Evolutionary conservation across 1,140 invertebrate species (phyloP).

Genomic region (Spodoptera litura): DNA sequence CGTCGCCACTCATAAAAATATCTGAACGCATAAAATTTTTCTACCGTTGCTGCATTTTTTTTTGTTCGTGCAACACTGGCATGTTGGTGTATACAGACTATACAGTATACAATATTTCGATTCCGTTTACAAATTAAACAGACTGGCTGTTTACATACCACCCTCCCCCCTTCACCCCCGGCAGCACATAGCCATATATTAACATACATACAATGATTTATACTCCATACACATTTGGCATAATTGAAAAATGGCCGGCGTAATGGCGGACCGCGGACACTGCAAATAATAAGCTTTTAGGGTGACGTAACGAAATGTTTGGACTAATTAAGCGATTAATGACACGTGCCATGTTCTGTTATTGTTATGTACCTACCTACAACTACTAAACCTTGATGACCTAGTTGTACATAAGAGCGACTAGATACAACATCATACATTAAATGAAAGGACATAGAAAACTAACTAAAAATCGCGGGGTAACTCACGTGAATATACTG

Average conservation of each 20-base stretch:
- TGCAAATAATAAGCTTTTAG: constrained; percentile 72
- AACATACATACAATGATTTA: constrained; percentile 75
- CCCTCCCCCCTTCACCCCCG: constrained; percentile 50
- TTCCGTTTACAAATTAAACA: constrained; percentile 83
- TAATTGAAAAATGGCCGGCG: constrained; percentile 83
- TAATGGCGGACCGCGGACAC: constrained; percentile 73
- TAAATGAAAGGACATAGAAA: too few species aligned
- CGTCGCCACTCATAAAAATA: constrained; percentile 67
- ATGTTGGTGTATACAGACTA: constrained; percentile 61
- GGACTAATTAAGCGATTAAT: constrained; percentile 47
- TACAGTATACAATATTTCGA: constrained; percentile 69
- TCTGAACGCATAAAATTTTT: constrained; percentile 75
- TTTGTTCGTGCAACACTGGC: constrained; percentile 67
- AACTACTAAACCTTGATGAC: too few species aligned
- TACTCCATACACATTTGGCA: constrained; percentile 79
- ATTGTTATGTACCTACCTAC: neutral
- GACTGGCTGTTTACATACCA: constrained; percentile 60
- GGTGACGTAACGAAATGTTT: constrained; percentile 43
- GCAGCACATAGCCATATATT: constrained; percentile 55
- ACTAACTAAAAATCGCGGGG: too few species aligned
- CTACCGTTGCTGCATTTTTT: constrained; percentile 61
- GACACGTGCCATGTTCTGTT: constrained; percentile 23
- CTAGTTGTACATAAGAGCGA: too few species aligned
- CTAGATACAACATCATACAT: too few species aligned
- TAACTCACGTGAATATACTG: too few species aligned